Percentiles rank a stretch among this genome's conserved stretches.
phyloP scores from a whole-genome alignment of 92 coral and sea anemone species.

The Pocillopora grandis region DNA sequence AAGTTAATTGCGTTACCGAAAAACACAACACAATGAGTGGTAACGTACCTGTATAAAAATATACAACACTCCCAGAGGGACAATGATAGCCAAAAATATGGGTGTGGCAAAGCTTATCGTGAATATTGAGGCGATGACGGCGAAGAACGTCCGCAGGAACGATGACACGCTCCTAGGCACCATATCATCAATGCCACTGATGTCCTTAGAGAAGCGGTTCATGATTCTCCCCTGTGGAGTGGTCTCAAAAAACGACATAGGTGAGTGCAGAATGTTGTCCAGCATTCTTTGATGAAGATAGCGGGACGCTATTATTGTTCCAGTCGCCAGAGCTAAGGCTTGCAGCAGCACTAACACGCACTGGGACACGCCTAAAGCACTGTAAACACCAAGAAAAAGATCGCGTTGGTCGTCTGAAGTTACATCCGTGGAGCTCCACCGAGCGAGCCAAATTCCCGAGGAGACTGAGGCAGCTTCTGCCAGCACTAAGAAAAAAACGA shows the following conservation, averaged over 20 bases:
- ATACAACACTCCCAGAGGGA: slow-evolving; percentile 69
- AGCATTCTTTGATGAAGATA: slow-evolving; percentile 62
- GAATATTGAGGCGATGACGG: slow-evolving; percentile 62
- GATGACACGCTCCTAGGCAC: slow-evolving; percentile 48
- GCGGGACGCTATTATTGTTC: slow-evolving; percentile 55
- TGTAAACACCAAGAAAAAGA: slow-evolving; percentile 68
- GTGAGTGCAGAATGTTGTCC: slow-evolving; percentile 66
- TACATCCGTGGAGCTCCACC: slow-evolving; percentile 78
- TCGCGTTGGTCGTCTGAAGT: slow-evolving; percentile 60
- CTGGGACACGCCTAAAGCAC: slow-evolving; percentile 70
- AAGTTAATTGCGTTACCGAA: too few species aligned
- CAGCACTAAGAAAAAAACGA: slow-evolving; percentile 33
- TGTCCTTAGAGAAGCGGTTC: slow-evolving; percentile 85
- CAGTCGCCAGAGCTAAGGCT: slow-evolving; percentile 48
- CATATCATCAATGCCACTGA: slow-evolving; percentile 69
- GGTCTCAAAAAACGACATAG: slow-evolving; percentile 87
- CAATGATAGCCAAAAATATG: slow-evolving; percentile 64
- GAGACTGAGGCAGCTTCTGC: slow-evolving; percentile 58
- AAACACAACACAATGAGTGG: not conserved
- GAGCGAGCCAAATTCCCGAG: slow-evolving; percentile 84
- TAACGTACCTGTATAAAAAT: slow-evolving; percentile 74
- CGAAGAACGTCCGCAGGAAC: slow-evolving; percentile 53
- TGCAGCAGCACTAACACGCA: slow-evolving; percentile 46
- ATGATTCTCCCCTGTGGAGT: slow-evolving; percentile 89
- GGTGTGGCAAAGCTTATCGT: slow-evolving; percentile 87